These are phyloP conservation scores for Ganaspis sp. DNA, from an alignment of 1,140 invertebrate genomes.

Conservation along the genomic window DNA sequence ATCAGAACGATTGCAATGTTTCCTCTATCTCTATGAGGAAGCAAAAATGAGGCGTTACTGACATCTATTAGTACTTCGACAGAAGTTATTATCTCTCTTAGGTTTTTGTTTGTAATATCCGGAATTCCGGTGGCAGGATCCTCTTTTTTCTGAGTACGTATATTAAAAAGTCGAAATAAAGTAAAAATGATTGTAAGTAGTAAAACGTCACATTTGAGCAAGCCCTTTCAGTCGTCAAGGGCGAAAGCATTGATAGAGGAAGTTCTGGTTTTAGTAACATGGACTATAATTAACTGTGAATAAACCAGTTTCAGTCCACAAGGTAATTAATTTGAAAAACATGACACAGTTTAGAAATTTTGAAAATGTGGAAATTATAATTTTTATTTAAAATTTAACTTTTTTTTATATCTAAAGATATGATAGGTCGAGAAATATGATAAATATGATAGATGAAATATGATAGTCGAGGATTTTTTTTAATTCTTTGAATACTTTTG, in stretches of 20 bases:
- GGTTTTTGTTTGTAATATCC: background rate
- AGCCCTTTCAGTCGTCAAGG: background rate
- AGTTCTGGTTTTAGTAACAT: background rate
- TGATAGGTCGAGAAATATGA: no score
- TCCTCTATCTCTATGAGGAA: no score
- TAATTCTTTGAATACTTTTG: no score
- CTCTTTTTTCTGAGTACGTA: conserved; percentile 53
- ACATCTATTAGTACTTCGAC: conserved; percentile 22
- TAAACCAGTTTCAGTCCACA: background rate
- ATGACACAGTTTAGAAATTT: background rate
- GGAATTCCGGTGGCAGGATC: conserved; percentile 24
- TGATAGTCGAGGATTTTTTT: no score
- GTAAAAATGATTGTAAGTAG: conserved; percentile 29
- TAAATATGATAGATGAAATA: no score
- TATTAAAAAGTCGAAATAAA: conserved; percentile 17
- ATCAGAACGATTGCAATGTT: no score
- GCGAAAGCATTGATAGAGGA: background rate
- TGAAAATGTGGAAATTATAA: background rate
- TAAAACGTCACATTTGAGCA: background rate
- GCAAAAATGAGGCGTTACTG: no score
- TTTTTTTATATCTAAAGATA: no score
- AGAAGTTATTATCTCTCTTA: conserved; percentile 12
- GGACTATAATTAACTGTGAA: background rate
- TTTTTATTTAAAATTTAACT: no score
- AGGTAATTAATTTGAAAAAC: background rate